phyloP scores from a whole-genome alignment of 2,113 vertebrate genomes.

The Axis porcinus region DNA sequence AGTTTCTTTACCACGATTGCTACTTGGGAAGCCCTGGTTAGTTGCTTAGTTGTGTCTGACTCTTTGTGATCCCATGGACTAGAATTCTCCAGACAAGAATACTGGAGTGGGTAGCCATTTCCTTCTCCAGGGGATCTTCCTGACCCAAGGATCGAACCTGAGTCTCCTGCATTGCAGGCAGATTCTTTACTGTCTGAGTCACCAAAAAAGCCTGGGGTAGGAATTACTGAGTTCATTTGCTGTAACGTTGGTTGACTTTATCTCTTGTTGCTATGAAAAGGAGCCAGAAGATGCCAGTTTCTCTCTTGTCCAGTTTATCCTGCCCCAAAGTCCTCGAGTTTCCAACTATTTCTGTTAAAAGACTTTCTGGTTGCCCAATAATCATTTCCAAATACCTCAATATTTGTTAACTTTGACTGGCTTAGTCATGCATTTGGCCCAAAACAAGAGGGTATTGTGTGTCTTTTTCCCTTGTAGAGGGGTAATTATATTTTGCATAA shows the following conservation, averaged over 20 bases:
- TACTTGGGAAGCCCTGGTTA: background rate
- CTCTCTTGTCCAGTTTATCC: background rate
- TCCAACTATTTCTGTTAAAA: background rate
- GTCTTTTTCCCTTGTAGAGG: background rate
- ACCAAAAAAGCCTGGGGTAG: background rate
- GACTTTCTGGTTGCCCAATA: background rate
- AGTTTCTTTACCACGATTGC: background rate
- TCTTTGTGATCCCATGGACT: background rate
- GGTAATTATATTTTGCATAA: background rate
- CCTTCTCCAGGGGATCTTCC: background rate
- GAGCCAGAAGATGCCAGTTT: background rate
- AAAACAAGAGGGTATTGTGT: background rate
- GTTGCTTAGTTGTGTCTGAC: background rate
- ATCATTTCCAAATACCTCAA: background rate
- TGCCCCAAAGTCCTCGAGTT: background rate
- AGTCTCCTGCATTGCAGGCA: background rate
- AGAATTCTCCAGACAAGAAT: background rate
- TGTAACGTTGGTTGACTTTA: background rate
- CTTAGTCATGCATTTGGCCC: background rate
- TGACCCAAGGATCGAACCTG: rapidly evolving
- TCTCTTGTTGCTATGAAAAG: background rate
- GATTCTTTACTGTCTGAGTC: background rate
- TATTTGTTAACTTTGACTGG: background rate
- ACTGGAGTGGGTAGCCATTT: background rate
- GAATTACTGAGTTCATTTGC: background rate